These are phyloP conservation scores for Stenodera caucasica DNA, from an alignment of 2,888 invertebrate species.

Conservation along the genomic window DNA sequence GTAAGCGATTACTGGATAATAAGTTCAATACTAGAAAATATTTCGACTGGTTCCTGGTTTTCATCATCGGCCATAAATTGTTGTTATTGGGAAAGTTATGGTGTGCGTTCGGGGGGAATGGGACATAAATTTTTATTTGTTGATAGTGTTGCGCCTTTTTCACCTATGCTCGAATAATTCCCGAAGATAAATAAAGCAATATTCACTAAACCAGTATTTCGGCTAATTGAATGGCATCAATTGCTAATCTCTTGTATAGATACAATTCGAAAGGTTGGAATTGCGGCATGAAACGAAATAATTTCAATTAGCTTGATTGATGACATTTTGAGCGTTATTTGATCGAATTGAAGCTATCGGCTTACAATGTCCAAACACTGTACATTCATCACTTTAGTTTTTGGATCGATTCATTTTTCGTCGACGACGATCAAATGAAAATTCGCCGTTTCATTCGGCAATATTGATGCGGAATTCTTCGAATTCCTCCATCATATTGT, in stretches of 20 bases:
- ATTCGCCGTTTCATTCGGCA: too few relatives aligned
- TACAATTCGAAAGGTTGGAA: neutral
- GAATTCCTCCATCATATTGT: conserved; percentile 25
- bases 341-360: neutral
- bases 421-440: too few relatives aligned
- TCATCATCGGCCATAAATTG: neutral
- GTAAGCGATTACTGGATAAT: too few relatives aligned
- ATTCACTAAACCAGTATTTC: too few relatives aligned
- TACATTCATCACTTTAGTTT: too few relatives aligned
- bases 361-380: too few relatives aligned
- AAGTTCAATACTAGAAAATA: too few relatives aligned
- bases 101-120: too few relatives aligned
- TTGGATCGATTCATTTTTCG: too few relatives aligned
- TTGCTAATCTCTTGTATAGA: neutral
- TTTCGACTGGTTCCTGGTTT: neutral
- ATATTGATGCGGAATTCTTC: conserved; percentile 20
- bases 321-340: neutral
- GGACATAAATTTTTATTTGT: too few relatives aligned
- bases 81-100: neutral
- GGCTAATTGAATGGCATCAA: neutral
- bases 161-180: neutral
- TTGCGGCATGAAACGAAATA: neutral
- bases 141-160: neutral
- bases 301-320: conserved; percentile 3
- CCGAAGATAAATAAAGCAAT: too few relatives aligned